Conservation (phyloP, 2,113 vertebrate species). For the Hoplias malabaricus region DNA sequence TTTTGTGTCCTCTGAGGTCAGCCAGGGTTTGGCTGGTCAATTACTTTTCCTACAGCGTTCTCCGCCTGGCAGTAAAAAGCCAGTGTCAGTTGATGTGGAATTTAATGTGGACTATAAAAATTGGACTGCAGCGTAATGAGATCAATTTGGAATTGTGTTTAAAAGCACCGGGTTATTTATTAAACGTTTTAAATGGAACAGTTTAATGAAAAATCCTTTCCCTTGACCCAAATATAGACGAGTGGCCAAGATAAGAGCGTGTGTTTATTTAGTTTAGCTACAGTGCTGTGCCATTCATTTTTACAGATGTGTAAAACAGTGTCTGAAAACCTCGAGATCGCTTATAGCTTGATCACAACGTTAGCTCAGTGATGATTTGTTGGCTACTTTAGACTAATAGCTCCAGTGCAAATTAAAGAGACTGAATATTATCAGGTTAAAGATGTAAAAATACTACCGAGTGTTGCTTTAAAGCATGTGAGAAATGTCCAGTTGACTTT, state of each 20-base stretch:
- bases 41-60: background rate
- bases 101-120: background rate
- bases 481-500: background rate
- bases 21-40: constrained; percentile 32
- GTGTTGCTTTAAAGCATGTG: too few relatives aligned
- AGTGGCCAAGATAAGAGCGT: background rate
- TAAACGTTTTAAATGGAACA: background rate
- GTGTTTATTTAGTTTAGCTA: background rate
- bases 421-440: too few relatives aligned
- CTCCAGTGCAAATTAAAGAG: too few relatives aligned
- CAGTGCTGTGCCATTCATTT: too few relatives aligned
- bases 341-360: too few relatives aligned
- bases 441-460: too few relatives aligned
- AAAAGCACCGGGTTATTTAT: background rate
- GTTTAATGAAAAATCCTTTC: background rate
- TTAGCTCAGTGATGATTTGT: too few relatives aligned
- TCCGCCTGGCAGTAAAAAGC: background rate
- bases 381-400: too few relatives aligned
- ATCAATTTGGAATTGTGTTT: background rate
- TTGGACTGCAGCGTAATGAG: background rate
- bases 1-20: constrained; percentile 60
- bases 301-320: too few relatives aligned
- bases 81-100: background rate
- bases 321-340: too few relatives aligned
- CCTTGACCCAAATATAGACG: background rate